Evolutionary conservation across 2,113 vertebrate species (phyloP).

Genomic region (Cathartes aura): DNA sequence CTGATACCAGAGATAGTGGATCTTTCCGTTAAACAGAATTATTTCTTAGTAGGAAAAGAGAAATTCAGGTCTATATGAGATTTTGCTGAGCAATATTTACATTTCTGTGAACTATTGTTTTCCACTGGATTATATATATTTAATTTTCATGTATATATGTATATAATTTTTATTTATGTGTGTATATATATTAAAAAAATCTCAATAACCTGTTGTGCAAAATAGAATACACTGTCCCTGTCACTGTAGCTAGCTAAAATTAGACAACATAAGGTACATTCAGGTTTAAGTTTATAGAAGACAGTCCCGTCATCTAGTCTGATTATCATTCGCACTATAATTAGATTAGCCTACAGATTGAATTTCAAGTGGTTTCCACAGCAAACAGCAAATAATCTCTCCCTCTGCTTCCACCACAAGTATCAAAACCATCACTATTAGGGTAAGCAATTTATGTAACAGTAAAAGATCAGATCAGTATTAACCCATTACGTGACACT

Average conservation of each 20-base stretch:
- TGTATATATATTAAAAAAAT: neutral
- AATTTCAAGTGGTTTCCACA: conserved; percentile 64
- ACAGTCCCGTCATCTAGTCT: neutral
- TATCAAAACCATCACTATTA: neutral
- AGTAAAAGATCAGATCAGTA: neutral
- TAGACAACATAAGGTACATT: neutral
- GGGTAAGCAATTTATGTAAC: neutral
- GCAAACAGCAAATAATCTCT: conserved; percentile 36
- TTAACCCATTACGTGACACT: neutral
- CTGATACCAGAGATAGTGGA: neutral
- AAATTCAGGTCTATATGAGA: neutral
- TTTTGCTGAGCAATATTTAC: neutral
- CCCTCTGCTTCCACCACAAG: neutral
- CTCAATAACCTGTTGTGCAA: neutral
- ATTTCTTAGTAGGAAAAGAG: neutral
- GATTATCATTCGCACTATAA: conserved; percentile 63
- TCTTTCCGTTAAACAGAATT: neutral
- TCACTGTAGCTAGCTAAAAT: conserved; percentile 31
- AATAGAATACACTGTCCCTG: neutral
- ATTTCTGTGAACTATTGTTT: neutral
- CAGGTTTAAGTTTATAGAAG: conserved; percentile 44
- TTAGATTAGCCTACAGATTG: conserved; percentile 59
- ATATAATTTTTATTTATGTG: neutral
- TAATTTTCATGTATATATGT: neutral
- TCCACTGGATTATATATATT: neutral